Percentiles rank a stretch among this genome's conserved stretches.
Conservation (phyloP, 2,797 vertebrate genomes). For the Pogonophryne albipinna region DNA sequence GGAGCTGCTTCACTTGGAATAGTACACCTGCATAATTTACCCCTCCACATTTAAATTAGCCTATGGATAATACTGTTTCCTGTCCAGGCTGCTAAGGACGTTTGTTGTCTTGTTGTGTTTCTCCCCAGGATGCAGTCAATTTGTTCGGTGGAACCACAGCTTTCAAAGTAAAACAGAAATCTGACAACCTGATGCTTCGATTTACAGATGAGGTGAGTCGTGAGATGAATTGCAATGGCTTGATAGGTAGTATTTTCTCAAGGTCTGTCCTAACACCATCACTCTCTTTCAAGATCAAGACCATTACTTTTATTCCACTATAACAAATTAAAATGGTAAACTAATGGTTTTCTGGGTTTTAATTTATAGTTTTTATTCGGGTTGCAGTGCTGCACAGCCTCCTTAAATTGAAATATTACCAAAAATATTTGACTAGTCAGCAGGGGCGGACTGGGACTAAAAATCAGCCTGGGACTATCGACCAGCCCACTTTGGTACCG, state of each 20-base stretch:
- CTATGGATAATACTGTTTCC: background rate
- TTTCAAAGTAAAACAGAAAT: constrained; percentile 88
- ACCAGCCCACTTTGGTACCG: no score
- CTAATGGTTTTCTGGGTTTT: background rate
- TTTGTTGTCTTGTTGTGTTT: constrained; percentile 10
- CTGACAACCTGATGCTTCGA: constrained; percentile 89
- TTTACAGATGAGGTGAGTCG: constrained; percentile 86
- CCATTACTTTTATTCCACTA: background rate
- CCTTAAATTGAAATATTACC: background rate
- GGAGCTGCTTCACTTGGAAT: background rate
- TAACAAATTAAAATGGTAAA: background rate
- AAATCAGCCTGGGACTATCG: no score
- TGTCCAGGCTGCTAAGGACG: background rate
- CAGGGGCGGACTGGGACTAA: no score
- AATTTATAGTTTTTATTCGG: background rate
- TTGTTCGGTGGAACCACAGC: constrained; percentile 84
- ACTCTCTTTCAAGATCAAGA: background rate
- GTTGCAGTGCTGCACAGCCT: background rate
- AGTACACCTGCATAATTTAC: background rate
- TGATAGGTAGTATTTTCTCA: constrained; percentile 1
- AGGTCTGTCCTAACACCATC: background rate
- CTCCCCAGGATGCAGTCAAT: constrained; percentile 89
- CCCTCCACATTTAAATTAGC: background rate
- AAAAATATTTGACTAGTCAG: background rate
- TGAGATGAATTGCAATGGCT: constrained; percentile 15